Percentiles rank a stretch among this genome's conserved stretches.
These are phyloP conservation scores for Agelastica alni DNA, from an alignment of 2,888 invertebrate species.

Conservation along the genomic window DNA sequence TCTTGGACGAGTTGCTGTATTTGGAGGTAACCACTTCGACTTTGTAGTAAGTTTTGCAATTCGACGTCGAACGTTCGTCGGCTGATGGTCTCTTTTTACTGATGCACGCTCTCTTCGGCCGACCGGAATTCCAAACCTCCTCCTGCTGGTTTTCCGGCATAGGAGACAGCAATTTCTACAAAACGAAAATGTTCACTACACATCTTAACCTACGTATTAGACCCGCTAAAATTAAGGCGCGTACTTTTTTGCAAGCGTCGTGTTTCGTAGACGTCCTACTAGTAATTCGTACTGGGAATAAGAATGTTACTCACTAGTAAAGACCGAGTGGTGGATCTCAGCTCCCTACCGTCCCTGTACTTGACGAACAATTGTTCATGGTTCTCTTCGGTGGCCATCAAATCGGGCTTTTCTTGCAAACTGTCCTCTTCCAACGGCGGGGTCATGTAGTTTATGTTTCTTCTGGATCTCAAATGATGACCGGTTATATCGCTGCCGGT, in stretches of 20 bases:
- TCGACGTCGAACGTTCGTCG: slow-evolving; percentile 61
- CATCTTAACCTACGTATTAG: too few relatives aligned
- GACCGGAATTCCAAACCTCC: slow-evolving; percentile 52
- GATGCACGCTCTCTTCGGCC: slow-evolving; percentile 51
- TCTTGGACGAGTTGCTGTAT: slow-evolving; percentile 36
- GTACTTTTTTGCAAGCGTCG: too few relatives aligned
- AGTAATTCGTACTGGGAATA: too few relatives aligned
- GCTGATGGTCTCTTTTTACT: slow-evolving; percentile 53
- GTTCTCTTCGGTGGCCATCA: slow-evolving; percentile 31
- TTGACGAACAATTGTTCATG: slow-evolving; percentile 23
- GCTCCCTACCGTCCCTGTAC: slow-evolving; percentile 46
- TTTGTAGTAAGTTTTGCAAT: slow-evolving; percentile 65
- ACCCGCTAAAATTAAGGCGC: too few relatives aligned
- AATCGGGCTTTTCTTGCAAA: slow-evolving; percentile 46
- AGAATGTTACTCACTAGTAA: slow-evolving; percentile 48
- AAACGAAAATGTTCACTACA: too few relatives aligned
- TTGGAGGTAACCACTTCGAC: slow-evolving; percentile 74
- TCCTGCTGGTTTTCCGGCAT: slow-evolving; percentile 29
- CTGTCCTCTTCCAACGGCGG: slow-evolving; percentile 54
- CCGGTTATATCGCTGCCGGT: slow-evolving; percentile 47
- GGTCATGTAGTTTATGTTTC: slow-evolving; percentile 52
- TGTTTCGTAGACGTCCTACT: too few relatives aligned
- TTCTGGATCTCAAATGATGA: slow-evolving; percentile 54
- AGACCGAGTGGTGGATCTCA: slow-evolving; percentile 48
- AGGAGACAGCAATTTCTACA: slow-evolving; percentile 41